These are phyloP conservation scores for Hydriomena furcata DNA, from an alignment of 2,888 invertebrate genomes.

Conservation along the genomic window DNA sequence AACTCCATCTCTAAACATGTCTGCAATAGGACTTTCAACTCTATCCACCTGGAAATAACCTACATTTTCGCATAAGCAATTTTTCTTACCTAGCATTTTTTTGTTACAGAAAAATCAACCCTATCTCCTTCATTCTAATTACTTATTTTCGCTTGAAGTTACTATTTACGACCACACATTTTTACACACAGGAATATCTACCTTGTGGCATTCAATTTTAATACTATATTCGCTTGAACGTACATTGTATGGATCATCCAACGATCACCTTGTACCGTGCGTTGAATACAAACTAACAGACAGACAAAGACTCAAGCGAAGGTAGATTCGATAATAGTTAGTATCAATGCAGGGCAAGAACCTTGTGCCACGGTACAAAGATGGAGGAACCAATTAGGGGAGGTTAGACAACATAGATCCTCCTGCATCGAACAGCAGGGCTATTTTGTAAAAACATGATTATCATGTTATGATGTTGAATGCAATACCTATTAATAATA, in stretches of 20 bases:
- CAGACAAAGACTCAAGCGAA: slow-evolving; percentile 43
- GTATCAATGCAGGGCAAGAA: slow-evolving; percentile 39
- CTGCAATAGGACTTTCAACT: background rate
- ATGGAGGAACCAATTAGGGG: slow-evolving; percentile 6
- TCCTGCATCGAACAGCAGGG: too few species aligned
- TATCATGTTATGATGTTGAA: too few species aligned
- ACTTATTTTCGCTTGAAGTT: slow-evolving; percentile 9
- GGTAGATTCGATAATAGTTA: slow-evolving; percentile 1
- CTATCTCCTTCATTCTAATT: background rate
- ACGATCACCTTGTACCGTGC: slow-evolving; percentile 44
- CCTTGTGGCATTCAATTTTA: background rate
- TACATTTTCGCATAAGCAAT: background rate
- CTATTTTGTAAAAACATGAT: too few species aligned
- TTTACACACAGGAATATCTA: background rate
- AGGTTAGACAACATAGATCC: too few species aligned
- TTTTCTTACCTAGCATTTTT: background rate
- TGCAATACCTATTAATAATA: too few species aligned
- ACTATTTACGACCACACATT: background rate
- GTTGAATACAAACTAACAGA: slow-evolving; percentile 43
- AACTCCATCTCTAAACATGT: slow-evolving; percentile 19
- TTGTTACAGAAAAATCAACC: background rate
- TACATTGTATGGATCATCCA: background rate
- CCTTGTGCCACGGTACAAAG: slow-evolving; percentile 26
- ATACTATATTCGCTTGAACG: slow-evolving; percentile 5
- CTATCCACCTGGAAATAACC: background rate